Base-by-base conservation (phyloP, 2,888 invertebrate species). In the Volucella zonaria region DNA sequence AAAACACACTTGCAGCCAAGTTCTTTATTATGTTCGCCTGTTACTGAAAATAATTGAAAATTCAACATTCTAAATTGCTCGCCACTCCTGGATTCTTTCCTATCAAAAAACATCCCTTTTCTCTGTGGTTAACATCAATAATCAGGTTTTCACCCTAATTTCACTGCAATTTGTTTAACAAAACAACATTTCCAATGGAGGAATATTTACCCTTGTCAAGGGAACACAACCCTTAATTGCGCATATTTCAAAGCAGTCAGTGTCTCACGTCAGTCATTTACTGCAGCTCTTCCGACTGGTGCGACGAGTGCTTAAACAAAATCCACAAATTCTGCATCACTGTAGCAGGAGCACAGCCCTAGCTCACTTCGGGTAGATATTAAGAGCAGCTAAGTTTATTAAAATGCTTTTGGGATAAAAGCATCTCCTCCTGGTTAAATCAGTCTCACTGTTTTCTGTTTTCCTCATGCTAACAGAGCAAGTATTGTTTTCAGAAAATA, bases 101-200 rank as follows among this genome's bases (percentile, higher is more conserved):
- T 9, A 45, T 43, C n/a, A 14, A 4, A 18, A 15, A 14, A 18
- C 47, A 45, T 23, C 12, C 56, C 54, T 45, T 10, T 10, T 12
- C 12, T 45, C 8, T 15, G 31, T n/a, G 11, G 2, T 18, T 62
- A 73, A 66, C 71, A 77, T 67, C 70, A 70, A 74, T 86, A 87
- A 86, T 87, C 70, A 66, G 18, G 80, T 86, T 87, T 86, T 81
- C 80, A 74, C 86, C 82, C 87, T 81, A 78, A 87, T 87, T 87
- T 82, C 47, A 77, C 86, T 77, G 71, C 82, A 87, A 87, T 86
- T 87, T 86, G 71, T 15, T 42, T 51, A 47, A 70, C 70, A 61
- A 79, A 79, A 83, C 70, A 70, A 70, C 70, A 75, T 83, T 83
- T 75, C 49, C 74, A 47, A 61, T 83, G 73, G 64, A 74, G 70